Evolutionary conservation across 2,888 invertebrate species (phyloP).

Genomic region (Polymixis lichenea): DNA sequence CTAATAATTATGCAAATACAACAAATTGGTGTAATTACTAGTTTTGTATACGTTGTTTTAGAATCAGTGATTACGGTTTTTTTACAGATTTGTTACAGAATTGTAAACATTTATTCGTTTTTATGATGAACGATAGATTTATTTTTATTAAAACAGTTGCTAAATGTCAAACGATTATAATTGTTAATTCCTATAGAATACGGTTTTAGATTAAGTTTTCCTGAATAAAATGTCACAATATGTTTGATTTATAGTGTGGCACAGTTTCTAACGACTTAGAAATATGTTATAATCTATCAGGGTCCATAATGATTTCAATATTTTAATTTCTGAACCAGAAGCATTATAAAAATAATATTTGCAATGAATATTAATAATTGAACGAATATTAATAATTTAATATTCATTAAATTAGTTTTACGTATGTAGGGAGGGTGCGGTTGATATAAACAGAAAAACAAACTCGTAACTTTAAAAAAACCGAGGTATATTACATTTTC

Average conservation of each 20-base stretch:
- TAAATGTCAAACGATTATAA: constrained; percentile 49
- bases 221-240: constrained; percentile 52
- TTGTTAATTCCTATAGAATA: constrained; percentile 41
- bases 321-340: constrained; percentile 40
- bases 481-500: not conserved
- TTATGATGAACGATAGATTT: constrained; percentile 43
- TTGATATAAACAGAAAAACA: not conserved
- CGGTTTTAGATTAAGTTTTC: constrained; percentile 13
- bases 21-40: constrained; percentile 63
- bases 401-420: constrained; percentile 7
- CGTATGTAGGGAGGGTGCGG: constrained; percentile 13
- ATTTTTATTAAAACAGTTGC: constrained; percentile 48
- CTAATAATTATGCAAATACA: constrained; percentile 66
- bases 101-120: constrained; percentile 50
- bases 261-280: constrained; percentile 28
- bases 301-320: constrained; percentile 42
- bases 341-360: constrained; percentile 30
- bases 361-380: constrained; percentile 5
- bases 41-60: constrained; percentile 44
- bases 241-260: constrained; percentile 50
- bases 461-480: not conserved
- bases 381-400: constrained; percentile 6
- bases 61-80: constrained; percentile 39
- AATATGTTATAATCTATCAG: constrained; percentile 38
- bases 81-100: constrained; percentile 47